phyloP scores from a whole-genome alignment of 2,888 invertebrate species.

The Parascotia fuliginaria region DNA sequence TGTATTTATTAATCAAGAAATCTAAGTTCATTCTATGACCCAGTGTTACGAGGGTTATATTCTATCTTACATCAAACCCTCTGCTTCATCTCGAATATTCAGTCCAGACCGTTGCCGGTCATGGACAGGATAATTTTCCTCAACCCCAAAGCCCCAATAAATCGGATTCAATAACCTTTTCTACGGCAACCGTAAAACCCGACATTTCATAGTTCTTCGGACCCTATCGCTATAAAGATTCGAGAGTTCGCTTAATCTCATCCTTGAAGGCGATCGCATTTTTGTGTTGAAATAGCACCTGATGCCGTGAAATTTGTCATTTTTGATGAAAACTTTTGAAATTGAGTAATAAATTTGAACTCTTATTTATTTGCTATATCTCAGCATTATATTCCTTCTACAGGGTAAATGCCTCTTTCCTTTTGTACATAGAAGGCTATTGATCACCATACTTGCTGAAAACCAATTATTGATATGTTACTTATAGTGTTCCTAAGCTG shows the following conservation, averaged over 20 bases:
- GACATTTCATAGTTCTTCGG: constrained; percentile 52
- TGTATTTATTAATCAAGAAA: no score
- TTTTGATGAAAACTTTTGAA: background rate
- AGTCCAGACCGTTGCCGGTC: constrained; percentile 32
- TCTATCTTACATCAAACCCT: constrained; percentile 5
- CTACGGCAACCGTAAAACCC: constrained; percentile 44
- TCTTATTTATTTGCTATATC: no score
- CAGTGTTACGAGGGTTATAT: no score
- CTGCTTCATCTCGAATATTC: background rate
- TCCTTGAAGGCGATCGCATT: constrained; percentile 25
- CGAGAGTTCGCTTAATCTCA: constrained; percentile 32
- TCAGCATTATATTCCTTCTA: no score
- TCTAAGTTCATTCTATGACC: no score
- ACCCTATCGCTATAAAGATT: constrained; percentile 40
- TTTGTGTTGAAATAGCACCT: constrained; percentile 14
- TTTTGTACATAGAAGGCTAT: no score
- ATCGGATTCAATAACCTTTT: constrained; percentile 53
- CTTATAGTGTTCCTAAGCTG: no score
- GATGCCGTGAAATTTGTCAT: background rate
- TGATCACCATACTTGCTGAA: no score
- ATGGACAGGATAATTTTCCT: constrained; percentile 41
- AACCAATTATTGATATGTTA: no score
- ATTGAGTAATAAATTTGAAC: background rate
- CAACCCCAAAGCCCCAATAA: constrained; percentile 43
- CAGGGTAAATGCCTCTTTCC: no score